Base-by-base conservation (phyloP, 2,797 vertebrate species). In the Uromys caudimaculatus region DNA sequence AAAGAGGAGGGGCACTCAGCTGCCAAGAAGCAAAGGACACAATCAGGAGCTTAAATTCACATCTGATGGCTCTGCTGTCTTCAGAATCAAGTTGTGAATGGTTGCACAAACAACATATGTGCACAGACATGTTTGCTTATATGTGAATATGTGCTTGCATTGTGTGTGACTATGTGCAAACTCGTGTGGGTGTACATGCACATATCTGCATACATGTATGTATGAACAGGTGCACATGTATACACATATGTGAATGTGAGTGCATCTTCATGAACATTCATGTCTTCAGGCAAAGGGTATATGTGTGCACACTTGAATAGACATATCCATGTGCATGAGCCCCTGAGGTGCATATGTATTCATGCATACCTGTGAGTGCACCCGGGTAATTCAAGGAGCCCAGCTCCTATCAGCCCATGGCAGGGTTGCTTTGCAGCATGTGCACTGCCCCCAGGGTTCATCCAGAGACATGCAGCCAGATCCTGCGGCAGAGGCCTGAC, bases 401-500 rank as follows among this genome's bases (percentile, higher is more conserved):
- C 19, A 21, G 12, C 14, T 60, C 29, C 41, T 17, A 0, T 86
- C 41, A 4, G 21, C 71, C 56, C 4, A 9, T 29, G 75, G 13
- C 3, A 64, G 84, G 73, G 44, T 60, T 81, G 4, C 79, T 44
- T 0, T 19, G 75, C 5, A 17, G 38, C 35, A 8, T 23, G 10
- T 56, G 32, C 3, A 0, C 35, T 0, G 5, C 8, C n/a, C 19
- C 44, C 35, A 8, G 76, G 44, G 1, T 73, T 23, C 17, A 8
- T 2, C 7, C 16, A 14, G 56, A 50, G 86, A 7, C 0, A 4
- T 1, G 14, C 29, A 1, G 6, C 21, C 76, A 38, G 11, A 16
- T 13, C 44, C 58, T 38, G 16, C 23, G 32, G 16, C 44, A 12
- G 32, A 47, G 41, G 35, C n/a, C 41, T 27, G 54, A 38, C 52